Percentiles rank a stretch among this genome's conserved stretches.
Conservation (phyloP, 2,113 vertebrate genomes). For the Eira barbara region DNA sequence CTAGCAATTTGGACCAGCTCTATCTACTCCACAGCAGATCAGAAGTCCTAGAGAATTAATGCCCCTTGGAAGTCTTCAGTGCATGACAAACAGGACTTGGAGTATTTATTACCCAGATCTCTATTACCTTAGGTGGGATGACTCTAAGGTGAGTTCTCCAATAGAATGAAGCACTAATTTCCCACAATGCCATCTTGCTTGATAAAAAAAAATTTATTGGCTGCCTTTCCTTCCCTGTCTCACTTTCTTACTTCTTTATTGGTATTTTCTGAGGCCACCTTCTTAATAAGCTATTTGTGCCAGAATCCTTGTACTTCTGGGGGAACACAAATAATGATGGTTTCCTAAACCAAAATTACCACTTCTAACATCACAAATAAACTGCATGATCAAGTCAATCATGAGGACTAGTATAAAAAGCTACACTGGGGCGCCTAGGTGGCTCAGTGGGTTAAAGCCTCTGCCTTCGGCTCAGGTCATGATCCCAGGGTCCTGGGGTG, state of each 20-base stretch:
- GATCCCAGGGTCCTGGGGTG: too few relatives aligned
- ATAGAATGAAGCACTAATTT: neutral
- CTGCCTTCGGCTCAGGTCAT: too few relatives aligned
- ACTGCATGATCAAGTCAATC: neutral
- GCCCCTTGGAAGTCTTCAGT: neutral
- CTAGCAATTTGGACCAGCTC: neutral
- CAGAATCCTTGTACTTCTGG: neutral
- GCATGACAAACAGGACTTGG: neutral
- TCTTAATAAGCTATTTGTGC: neutral
- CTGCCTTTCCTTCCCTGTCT: neutral
- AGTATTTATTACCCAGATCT: neutral
- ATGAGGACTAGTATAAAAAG: neutral
- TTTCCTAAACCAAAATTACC: neutral
- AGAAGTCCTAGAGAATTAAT: neutral
- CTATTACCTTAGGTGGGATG: neutral
- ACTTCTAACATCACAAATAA: neutral
- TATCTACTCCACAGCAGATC: neutral
- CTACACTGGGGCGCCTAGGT: neutral
- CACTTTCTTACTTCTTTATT: neutral
- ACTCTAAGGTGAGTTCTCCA: neutral
- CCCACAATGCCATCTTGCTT: neutral
- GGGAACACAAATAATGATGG: neutral
- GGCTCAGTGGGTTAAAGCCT: too few relatives aligned
- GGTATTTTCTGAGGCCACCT: neutral
- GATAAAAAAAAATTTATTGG: neutral